These are phyloP conservation scores for Drosophila subobscura DNA, from an alignment of 1,140 invertebrate genomes.

Conservation along the genomic window DNA sequence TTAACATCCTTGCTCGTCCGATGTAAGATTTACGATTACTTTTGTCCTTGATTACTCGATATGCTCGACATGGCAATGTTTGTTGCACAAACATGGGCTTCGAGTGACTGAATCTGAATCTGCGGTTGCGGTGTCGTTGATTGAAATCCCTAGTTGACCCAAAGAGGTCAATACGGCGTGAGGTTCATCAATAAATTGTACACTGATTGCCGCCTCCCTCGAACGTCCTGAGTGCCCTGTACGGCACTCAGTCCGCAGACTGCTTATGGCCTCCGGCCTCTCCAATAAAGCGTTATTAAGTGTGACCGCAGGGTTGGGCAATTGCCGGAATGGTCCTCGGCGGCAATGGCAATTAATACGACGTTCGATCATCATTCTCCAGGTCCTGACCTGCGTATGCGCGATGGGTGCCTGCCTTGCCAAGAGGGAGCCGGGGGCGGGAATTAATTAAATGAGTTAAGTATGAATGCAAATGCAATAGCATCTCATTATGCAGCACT, in stretches of 20 bases:
- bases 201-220: conserved; percentile 53
- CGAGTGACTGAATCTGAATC: conserved; percentile 26
- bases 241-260: conserved; percentile 9
- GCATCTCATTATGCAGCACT: conserved; percentile 71
- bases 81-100: too few species aligned
- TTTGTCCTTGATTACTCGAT: too few species aligned
- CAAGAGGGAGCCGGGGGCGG: conserved; percentile 13
- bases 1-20: too few species aligned
- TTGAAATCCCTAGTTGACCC: conserved; percentile 55
- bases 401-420: conserved; percentile 20
- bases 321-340: conserved; percentile 40
- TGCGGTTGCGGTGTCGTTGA: conserved; percentile 60
- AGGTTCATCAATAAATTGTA: conserved; percentile 63
- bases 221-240: conserved; percentile 14
- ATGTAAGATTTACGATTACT: too few species aligned
- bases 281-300: conserved; percentile 66
- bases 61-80: too few species aligned
- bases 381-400: conserved; percentile 36
- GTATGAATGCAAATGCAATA: conserved; percentile 68
- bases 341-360: conserved; percentile 61
- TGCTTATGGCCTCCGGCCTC: conserved; percentile 39
- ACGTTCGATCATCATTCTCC: conserved; percentile 29
- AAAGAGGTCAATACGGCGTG: conserved; percentile 10
- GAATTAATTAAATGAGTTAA: conserved; percentile 69
- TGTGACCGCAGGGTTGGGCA: conserved; percentile 57